Evolutionary conservation across 2,113 vertebrate species (phyloP), one percentile per base, ranked within the genome.

Genomic region (Calyptomena viridis): DNA sequence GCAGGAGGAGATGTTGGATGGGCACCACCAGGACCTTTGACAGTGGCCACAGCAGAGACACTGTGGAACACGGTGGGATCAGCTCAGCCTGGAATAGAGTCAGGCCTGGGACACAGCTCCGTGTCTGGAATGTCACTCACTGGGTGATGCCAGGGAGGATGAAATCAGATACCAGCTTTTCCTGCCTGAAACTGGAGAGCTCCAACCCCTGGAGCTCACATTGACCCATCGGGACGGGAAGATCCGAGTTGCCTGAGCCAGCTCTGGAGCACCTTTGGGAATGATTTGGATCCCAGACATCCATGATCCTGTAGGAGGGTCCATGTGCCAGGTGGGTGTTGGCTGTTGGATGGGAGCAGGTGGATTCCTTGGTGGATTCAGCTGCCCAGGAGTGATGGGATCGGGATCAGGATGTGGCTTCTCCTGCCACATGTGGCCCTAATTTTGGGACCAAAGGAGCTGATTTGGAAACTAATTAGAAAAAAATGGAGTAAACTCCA

Each of bases 181-280:
- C 16, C 88, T 58, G 74, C 24, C 5, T 6, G 71, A 2, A 55
- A 53, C 46, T 6, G n/a, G 44, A 81, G 89, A 66, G 50, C 16
- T 52, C 37, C n/a, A 11, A 23, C 0, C 0, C 2, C 1, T 3
- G 24, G 20, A 2, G 4, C 67, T 71, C 31, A 12, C n/a, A 15
- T 16, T 21, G 44, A 2, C 17, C 0, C 2, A 39, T 1, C 10
- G 2, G 74, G 30, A 53, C 14, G 14, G 7, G 72, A 28, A 79
- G 55, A 17, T 60, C 8, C 5, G 8, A 2, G 39, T 33, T 55
- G 20, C 25, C 60, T 21, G 78, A 52, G 4, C 11, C 0, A 0
- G n/a, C 53, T 55, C 31, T 8, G 1, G 37, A 28, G 56, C 2
- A 1, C 14, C 0, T 25, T 24, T 0, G 5, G 75, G 44, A 23